Evolutionary conservation across 2,888 invertebrate species (phyloP).

Genomic region (Dusona sp.): DNA sequence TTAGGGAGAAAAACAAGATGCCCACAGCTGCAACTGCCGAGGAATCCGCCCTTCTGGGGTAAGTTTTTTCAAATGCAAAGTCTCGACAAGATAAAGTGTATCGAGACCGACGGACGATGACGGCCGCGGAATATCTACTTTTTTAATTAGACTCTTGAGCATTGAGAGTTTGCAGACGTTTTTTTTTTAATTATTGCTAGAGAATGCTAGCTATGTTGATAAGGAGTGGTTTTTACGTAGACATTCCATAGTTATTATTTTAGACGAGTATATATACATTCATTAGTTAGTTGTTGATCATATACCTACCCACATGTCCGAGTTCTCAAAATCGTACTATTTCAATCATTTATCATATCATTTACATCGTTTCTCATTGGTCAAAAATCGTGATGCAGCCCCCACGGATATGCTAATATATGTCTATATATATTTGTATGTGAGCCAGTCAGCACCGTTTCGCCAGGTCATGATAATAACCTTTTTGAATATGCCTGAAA

Average conservation of each 20-base stretch:
- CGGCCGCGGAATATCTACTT: constrained; percentile 27
- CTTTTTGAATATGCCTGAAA: too few species aligned
- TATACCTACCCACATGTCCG: constrained; percentile 44
- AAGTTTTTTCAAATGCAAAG: constrained; percentile 85
- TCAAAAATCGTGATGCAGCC: background rate
- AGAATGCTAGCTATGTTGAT: constrained; percentile 51
- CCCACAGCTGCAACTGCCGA: constrained; percentile 90
- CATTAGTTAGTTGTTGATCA: constrained; percentile 47
- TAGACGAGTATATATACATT: constrained; percentile 45
- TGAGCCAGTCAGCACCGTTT: too few species aligned
- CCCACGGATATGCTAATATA: too few species aligned
- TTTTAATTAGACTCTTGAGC: constrained; percentile 19
- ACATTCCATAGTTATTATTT: constrained; percentile 29
- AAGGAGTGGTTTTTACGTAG: constrained; percentile 50
- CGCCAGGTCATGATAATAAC: too few species aligned
- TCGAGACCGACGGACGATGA: constrained; percentile 35
- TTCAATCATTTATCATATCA: constrained; percentile 41
- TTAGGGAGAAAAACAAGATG: constrained; percentile 87
- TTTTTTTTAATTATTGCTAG: constrained; percentile 41
- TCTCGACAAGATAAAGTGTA: constrained; percentile 16
- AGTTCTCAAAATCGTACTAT: constrained; percentile 44
- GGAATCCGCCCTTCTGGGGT: constrained; percentile 95
- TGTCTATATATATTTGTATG: too few species aligned
- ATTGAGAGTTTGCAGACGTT: constrained; percentile 31
- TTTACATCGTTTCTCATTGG: constrained; percentile 37